A percentile compares a stretch with the other conserved stretches of the same genome.
These are phyloP conservation scores for Ditylenchus weischeri DNA, from an alignment of 2,888 invertebrate species.

Conservation along the genomic window DNA sequence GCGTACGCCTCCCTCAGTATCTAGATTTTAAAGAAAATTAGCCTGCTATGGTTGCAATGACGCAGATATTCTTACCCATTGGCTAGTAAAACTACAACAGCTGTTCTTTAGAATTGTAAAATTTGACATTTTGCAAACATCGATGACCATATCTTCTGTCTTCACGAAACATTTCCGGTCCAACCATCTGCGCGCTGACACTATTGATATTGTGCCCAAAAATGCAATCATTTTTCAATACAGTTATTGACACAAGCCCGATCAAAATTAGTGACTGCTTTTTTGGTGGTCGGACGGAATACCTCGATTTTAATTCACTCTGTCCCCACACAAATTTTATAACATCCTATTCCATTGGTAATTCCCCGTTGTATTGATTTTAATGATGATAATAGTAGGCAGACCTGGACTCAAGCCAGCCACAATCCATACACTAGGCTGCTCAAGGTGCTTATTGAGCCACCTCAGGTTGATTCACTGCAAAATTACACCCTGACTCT, in stretches of 20 bases:
- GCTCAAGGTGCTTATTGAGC: not conserved
- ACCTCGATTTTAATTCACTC: not conserved
- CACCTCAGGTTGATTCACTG: not conserved
- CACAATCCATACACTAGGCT: not conserved
- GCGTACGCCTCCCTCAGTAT: too few species aligned
- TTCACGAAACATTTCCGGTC: conserved; percentile 18
- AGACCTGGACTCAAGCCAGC: not conserved
- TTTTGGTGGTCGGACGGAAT: not conserved
- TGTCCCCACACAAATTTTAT: not conserved
- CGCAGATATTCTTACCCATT: conserved; percentile 11
- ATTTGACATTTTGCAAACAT: too few species aligned
- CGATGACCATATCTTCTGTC: not conserved
- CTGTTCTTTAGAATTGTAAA: not conserved
- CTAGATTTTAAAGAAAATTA: too few species aligned
- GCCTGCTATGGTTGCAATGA: conserved; percentile 10
- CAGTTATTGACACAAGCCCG: not conserved
- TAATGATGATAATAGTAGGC: not conserved
- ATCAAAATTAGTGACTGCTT: not conserved
- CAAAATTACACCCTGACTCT: not conserved
- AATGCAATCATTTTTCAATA: not conserved
- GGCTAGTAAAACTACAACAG: not conserved
- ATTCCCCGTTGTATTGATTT: conserved; percentile 2
- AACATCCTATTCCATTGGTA: not conserved
- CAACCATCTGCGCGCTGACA: too few species aligned
- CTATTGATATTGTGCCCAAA: conserved; percentile 16